phyloP scores from a whole-genome alignment of 1,140 invertebrate species.

The Drosophila bocqueti region DNA sequence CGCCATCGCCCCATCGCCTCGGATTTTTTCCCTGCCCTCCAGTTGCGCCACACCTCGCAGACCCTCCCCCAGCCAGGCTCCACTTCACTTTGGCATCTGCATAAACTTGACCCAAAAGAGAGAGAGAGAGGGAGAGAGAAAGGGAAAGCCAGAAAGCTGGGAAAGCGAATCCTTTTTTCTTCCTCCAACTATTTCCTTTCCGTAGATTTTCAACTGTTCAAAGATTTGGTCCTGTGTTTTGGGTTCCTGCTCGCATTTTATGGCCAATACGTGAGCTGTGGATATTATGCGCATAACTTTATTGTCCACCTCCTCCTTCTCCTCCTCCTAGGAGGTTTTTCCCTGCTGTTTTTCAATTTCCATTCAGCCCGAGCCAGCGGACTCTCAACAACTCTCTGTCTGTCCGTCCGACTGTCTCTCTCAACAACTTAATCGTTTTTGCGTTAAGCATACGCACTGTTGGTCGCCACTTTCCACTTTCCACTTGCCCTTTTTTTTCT shows the following conservation, averaged over 20 bases:
- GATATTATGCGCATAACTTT: conserved; percentile 83
- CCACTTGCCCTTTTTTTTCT: conserved; percentile 23
- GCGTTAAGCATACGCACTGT: conserved; percentile 77
- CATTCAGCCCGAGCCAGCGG: conserved; percentile 29
- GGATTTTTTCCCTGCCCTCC: conserved; percentile 12
- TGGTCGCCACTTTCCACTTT: conserved; percentile 27
- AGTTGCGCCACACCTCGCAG: not conserved
- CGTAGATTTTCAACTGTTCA: conserved; percentile 71
- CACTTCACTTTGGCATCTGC: conserved; percentile 66
- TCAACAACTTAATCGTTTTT: conserved; percentile 82
- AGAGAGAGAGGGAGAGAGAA: not conserved
- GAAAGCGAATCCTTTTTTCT: conserved; percentile 56
- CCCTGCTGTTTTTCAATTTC: conserved; percentile 73
- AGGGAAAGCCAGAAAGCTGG: conserved; percentile 36
- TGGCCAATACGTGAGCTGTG: conserved; percentile 79
- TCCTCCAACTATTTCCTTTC: conserved; percentile 61
- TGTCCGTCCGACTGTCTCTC: conserved; percentile 3
- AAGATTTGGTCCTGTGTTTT: conserved; percentile 48
- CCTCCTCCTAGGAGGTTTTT: conserved; percentile 33
- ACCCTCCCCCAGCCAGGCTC: not conserved
- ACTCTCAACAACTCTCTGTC: conserved; percentile 9
- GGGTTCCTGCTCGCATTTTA: conserved; percentile 60
- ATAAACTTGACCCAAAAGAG: conserved; percentile 80
- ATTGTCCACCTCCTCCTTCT: conserved; percentile 36
- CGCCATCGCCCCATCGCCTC: conserved; percentile 52